phyloP scores from a whole-genome alignment of 2,113 vertebrate species.

The Microcebus ravelobensis region DNA sequence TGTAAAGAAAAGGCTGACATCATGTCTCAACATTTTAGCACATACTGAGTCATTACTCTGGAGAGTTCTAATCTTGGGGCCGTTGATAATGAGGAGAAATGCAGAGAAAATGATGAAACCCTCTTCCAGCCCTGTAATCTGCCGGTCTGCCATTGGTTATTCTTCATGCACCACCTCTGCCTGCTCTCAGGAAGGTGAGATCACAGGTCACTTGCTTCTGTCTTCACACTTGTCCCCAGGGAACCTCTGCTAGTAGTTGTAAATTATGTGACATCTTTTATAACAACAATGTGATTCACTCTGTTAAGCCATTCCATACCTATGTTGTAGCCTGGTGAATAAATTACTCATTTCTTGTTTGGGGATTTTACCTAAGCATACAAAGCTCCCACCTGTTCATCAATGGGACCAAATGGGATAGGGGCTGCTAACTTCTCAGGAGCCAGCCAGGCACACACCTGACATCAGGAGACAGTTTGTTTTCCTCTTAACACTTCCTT shows the following conservation, averaged over 20 bases:
- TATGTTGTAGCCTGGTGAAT: not conserved
- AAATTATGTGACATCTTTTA: not conserved
- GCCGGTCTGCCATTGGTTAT: too few relatives aligned
- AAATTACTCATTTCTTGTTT: not conserved
- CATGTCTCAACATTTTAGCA: not conserved
- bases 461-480: not conserved
- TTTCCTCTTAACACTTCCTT: not conserved
- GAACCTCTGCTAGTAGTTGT: not conserved
- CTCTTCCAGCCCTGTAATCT: not conserved
- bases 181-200: not conserved
- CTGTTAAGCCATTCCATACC: not conserved
- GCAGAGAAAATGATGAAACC: not conserved
- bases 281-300: not conserved
- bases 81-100: not conserved
- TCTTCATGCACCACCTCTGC: not conserved
- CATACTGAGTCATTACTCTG: slow-evolving; percentile 41
- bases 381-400: not conserved
- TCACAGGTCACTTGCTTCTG: not conserved
- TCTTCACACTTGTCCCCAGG: not conserved
- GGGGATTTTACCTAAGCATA: not conserved
- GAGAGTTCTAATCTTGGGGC: slow-evolving; percentile 9
- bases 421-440: not conserved
- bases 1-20: not conserved
- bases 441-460: not conserved
- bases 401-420: not conserved